phyloP scores from a whole-genome alignment of 2,888 invertebrate species.

The Lepeophtheirus nordmannii region DNA sequence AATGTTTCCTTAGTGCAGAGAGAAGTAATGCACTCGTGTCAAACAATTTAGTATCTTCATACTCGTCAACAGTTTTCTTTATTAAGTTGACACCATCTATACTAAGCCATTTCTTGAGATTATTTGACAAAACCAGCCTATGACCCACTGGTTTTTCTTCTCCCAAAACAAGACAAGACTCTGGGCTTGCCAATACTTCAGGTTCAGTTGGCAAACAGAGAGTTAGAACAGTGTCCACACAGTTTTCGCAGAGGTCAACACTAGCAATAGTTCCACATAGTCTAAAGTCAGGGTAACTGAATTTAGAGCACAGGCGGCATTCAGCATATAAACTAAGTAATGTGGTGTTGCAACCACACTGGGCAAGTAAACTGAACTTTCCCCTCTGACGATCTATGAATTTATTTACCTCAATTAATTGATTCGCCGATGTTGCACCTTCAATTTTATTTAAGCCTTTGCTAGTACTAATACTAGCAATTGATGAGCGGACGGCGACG shows the following conservation, averaged over 20 bases:
- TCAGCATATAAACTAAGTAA: constrained; percentile 13
- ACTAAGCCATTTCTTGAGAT: constrained; percentile 18
- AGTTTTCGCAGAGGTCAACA: constrained; percentile 19
- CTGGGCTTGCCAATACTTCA: background rate
- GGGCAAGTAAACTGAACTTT: constrained; percentile 6
- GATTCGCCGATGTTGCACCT: background rate
- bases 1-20: constrained; percentile 11
- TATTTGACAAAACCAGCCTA: constrained; percentile 21
- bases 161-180: constrained; percentile 10
- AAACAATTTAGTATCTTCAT: background rate
- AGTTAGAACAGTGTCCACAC: constrained; percentile 20
- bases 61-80: constrained; percentile 19
- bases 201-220: constrained; percentile 20
- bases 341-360: constrained; percentile 21
- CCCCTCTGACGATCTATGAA: constrained; percentile 14
- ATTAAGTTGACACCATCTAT: constrained; percentile 18
- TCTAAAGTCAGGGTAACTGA: constrained; percentile 24
- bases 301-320: constrained; percentile 20
- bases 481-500: background rate
- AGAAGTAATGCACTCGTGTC: background rate
- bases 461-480: too few species aligned
- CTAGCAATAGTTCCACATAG: background rate
- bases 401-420: constrained; percentile 13
- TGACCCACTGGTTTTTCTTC: constrained; percentile 14
- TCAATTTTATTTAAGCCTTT: too few species aligned